Evolutionary conservation across 2,113 vertebrate genomes (phyloP).

Genomic region (Sciurus niger): DNA sequence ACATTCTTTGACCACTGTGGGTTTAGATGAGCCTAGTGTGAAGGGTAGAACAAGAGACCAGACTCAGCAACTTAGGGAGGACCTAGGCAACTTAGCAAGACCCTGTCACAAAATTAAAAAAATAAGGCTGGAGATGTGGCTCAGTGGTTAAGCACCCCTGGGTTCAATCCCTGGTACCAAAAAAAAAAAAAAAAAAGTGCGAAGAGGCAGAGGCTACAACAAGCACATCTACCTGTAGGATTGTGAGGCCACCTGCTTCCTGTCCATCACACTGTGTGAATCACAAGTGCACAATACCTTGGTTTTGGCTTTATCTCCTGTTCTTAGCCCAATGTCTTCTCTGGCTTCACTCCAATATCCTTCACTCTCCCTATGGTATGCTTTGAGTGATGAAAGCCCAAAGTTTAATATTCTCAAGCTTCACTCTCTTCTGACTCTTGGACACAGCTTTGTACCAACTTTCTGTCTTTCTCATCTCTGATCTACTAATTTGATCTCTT

Average conservation of each 20-base stretch:
- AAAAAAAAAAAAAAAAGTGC: no score
- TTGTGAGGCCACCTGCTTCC: no score
- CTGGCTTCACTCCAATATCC: no score
- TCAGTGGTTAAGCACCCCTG: no score
- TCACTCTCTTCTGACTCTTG: neutral
- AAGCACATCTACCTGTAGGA: neutral
- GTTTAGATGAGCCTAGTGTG: neutral
- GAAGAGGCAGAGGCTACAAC: neutral
- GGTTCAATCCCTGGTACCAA: no score
- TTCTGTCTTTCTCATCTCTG: neutral
- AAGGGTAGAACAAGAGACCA: neutral
- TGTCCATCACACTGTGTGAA: neutral
- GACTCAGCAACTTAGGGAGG: no score
- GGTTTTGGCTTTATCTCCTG: neutral
- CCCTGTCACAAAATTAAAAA: no score
- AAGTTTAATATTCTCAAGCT: neutral
- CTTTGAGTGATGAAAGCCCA: neutral
- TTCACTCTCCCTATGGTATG: neutral
- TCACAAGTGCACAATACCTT: neutral
- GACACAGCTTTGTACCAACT: neutral
- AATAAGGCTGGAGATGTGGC: no score
- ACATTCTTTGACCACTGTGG: neutral
- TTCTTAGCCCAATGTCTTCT: neutral
- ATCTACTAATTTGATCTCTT: neutral
- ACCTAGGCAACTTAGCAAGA: no score